Base-by-base conservation (phyloP, 2,888 invertebrate genomes). In the Iphiclides podalirius region DNA sequence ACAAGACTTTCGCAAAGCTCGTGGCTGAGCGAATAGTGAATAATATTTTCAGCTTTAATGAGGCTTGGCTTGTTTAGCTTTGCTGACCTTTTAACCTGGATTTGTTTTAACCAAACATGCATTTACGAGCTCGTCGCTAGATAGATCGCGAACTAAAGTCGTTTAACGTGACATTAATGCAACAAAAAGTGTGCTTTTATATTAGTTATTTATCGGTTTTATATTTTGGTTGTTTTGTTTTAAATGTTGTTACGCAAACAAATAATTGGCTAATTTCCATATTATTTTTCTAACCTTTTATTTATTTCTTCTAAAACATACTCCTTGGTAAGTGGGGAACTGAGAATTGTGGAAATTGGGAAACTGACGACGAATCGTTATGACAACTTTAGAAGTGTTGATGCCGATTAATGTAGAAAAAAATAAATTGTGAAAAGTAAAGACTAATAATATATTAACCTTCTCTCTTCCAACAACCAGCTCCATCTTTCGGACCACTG, bases 401-500 rank as follows among this genome's bases (percentile, higher is more conserved):
- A n/a, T n/a, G n/a, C n/a, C n/a, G n/a, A n/a, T n/a, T n/a, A n/a
- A n/a, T n/a, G n/a, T n/a, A n/a, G n/a, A n/a, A n/a, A n/a, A n/a
- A n/a, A n/a, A n/a, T n/a, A n/a, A n/a, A n/a, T n/a, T 20, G 4
- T 20, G 20, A 6, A 20, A 20, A 20, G 3, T 20, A 4, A 20
- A 4, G 20, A 20, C 20, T 4, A 20, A 20, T 20, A 20, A 20
- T 20, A 20, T 6, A n/a, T n/a, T n/a, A n/a, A 85, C 88, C 66
- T 70, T 55, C 72, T 70, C 59, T 87, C 88, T 2, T 85, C 84
- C 1, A 87, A 66, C 4, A 87, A 65, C 88, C 88, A 88, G 55
- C 73, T 75, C 88, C 88, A 88, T 3, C 72, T 66, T n/a, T 82
- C 78, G 35, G 64, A 62, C 88, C 88, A 88, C 58, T 68, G 71